A percentile compares a stretch with the other conserved stretches of the same genome.
phyloP scores from a whole-genome alignment of 2,797 vertebrate genomes.

The Chaetodon trifasciatus region DNA sequence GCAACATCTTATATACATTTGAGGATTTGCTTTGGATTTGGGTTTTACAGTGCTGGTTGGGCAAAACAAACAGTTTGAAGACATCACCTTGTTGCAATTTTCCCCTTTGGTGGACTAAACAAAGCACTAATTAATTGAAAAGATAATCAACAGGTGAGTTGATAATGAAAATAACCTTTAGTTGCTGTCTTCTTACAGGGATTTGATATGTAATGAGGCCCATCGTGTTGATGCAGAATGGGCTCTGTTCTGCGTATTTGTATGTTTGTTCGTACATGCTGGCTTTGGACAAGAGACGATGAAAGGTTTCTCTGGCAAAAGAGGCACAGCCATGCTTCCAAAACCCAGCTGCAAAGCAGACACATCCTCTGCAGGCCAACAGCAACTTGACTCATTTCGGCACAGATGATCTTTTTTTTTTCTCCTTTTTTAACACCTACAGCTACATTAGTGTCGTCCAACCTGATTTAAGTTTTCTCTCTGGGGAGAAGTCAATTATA shows the following conservation, averaged over 20 bases:
- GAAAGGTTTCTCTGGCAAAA: not conserved
- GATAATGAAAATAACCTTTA: not conserved
- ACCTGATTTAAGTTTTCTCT: not conserved
- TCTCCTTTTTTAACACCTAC: not conserved
- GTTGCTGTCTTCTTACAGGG: not conserved
- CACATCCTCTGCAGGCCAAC: not conserved
- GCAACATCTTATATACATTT: not conserved
- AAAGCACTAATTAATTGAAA: not conserved
- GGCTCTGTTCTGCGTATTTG: not conserved
- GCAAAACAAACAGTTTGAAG: not conserved
- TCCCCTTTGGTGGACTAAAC: too few relatives aligned
- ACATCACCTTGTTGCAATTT: not conserved
- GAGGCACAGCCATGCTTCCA: not conserved
- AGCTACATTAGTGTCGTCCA: not conserved
- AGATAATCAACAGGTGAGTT: not conserved
- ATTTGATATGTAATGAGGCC: not conserved
- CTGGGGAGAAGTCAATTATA: not conserved
- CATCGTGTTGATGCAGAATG: not conserved
- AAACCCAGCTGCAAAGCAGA: not conserved
- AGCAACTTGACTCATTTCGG: not conserved
- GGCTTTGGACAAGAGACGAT: not conserved
- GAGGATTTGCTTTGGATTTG: not conserved
- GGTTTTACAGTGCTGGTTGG: not conserved
- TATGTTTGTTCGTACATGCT: not conserved
- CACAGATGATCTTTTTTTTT: not conserved